Base-by-base conservation (phyloP, 2,888 invertebrate species). In the Oligia fasciuncula region DNA sequence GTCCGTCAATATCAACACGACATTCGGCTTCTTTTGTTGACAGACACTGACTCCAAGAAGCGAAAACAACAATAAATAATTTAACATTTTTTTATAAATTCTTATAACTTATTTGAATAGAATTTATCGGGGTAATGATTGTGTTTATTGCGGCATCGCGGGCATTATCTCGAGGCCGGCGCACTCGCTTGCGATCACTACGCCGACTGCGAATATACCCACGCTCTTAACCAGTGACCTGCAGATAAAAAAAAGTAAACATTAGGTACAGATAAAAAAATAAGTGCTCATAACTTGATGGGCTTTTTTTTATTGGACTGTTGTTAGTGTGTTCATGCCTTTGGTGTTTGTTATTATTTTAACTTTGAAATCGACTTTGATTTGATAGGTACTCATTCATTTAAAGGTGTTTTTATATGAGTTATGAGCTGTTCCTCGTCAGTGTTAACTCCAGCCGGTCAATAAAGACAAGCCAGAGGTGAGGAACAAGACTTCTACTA, bases 191-290 rank as follows among this genome's bases (percentile, higher is more conserved):
- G 98, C 98, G 90, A 98, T 97, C 85, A 98, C 97, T 11, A 99
- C 97, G 74, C 98, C 98, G 79, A 98, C 94, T 85, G 97, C 97
- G 93, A 98, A 98, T 90, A 98, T 96, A n/a, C 97, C 98, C 79
- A 98, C 96, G 93, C 98, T 98, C 96, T 98, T 98, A 72, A 98
- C 97, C 65, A 98, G 91, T 90, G 98, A 98, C 98, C 98, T 98
- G 97, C 77, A 96, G 93, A 93, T 92, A 92, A 95, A 88, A 89
- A 89, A 87, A 79, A 77, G 78, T 54, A 79, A 70, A 85, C 75
- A 74, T 87, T 70, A 70, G 46, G 68, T 84, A 85, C 79, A 84
- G 84, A 77, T 73, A 40, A 51, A 73, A 63, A 83, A 72, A 73
- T 23, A 67, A 71, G 19, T 40, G 40, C 54, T 35, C 84, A 79